phyloP scores from a whole-genome alignment of 2,797 vertebrate species.

The Gallirallus australis region DNA sequence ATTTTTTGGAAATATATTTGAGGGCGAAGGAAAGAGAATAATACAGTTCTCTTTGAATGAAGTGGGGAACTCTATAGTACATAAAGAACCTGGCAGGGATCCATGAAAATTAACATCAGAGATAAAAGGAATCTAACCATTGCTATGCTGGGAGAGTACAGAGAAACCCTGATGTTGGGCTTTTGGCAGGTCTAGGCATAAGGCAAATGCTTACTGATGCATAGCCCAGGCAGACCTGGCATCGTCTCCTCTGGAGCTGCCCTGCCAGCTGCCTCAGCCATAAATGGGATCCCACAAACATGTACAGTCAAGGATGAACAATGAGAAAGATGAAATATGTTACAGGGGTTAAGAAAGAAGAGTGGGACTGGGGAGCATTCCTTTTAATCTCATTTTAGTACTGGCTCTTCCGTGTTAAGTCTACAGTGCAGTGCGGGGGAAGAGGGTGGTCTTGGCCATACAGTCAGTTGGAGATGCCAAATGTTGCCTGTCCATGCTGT shows the following conservation, averaged over 20 bases:
- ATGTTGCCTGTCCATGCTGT: background rate
- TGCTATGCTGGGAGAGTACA: conserved; percentile 58
- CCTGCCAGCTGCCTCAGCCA: conserved; percentile 60
- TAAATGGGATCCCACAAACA: conserved; percentile 54
- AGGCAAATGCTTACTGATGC: conserved; percentile 10
- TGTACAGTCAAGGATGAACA: conserved; percentile 48
- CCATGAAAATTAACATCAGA: conserved; percentile 59
- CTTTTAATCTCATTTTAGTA: background rate
- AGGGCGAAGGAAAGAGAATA: background rate
- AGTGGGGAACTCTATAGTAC: conserved; percentile 15
- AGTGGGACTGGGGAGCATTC: background rate
- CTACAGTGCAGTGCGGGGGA: accelerated
- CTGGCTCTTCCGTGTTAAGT: background rate
- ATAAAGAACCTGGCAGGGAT: conserved; percentile 50
- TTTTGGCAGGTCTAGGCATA: conserved; percentile 71
- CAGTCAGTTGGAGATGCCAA: background rate
- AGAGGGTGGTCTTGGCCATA: background rate
- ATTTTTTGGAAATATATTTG: background rate
- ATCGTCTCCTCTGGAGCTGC: conserved; percentile 50
- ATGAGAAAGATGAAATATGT: conserved; percentile 18
- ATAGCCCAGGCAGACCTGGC: conserved; percentile 38
- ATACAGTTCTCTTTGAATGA: conserved; percentile 17
- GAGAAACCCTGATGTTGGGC: conserved; percentile 39
- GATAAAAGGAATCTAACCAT: conserved; percentile 63
- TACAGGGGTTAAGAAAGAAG: background rate